phyloP scores from a whole-genome alignment of 2,113 vertebrate genomes.

The Loxodonta africana region DNA sequence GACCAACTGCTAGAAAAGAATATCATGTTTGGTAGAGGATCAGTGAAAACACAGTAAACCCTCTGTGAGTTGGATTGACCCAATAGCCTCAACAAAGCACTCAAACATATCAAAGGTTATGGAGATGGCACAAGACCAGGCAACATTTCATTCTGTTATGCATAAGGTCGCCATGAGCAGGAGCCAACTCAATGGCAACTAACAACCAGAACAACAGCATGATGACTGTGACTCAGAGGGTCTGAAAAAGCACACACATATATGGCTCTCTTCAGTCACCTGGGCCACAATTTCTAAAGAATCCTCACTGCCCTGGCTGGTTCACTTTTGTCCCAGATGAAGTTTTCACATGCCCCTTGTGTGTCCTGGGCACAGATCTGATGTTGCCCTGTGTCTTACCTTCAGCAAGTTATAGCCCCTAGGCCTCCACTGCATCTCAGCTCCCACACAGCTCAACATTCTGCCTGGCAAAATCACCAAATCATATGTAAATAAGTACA shows the following conservation, averaged over 20 bases:
- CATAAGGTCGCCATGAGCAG: too few species aligned
- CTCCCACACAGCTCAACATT: neutral
- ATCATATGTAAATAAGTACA: neutral
- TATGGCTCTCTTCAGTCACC: neutral
- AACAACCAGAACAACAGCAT: neutral
- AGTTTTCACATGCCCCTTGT: neutral
- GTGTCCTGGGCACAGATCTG: neutral
- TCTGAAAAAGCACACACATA: neutral
- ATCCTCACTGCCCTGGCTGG: neutral
- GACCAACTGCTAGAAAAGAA: neutral
- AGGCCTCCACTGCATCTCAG: neutral
- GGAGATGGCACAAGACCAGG: too few species aligned
- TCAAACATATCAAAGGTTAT: neutral
- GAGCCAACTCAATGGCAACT: neutral
- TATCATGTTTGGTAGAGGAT: neutral
- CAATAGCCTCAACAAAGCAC: too few species aligned
- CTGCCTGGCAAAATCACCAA: neutral
- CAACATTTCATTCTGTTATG: too few species aligned
- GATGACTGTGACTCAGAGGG: neutral
- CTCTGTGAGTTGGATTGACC: neutral
- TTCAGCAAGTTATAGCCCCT: neutral
- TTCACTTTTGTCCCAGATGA: neutral
- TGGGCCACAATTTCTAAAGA: neutral
- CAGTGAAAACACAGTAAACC: neutral
- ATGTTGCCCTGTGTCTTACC: rapidly evolving